These are phyloP conservation scores for Diarsia brunnea DNA, from an alignment of 2,888 invertebrate species.

Conservation along the genomic window DNA sequence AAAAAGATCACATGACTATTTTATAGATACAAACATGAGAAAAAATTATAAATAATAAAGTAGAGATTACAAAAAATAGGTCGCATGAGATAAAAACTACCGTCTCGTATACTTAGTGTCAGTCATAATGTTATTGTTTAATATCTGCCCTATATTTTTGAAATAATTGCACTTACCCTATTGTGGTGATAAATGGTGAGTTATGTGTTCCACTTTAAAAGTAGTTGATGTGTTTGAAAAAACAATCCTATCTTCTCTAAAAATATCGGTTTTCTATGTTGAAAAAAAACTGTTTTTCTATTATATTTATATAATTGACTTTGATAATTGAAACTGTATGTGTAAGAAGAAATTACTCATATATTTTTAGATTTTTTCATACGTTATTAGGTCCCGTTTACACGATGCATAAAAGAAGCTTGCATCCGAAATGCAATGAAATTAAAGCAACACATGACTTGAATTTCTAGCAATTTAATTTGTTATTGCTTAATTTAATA, in stretches of 20 bases:
- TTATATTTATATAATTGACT: too few species aligned
- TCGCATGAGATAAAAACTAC: conserved; percentile 67
- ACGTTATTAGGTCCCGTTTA: background rate
- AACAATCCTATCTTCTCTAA: background rate
- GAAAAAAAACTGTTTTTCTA: background rate
- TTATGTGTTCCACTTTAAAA: conserved; percentile 59
- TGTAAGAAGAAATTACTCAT: background rate
- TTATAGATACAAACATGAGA: conserved; percentile 27
- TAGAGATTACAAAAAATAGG: conserved; percentile 70
- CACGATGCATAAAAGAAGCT: background rate
- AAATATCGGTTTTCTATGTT: background rate
- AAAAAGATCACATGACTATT: conserved; percentile 18
- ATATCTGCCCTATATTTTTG: conserved; percentile 57
- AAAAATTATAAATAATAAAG: conserved; percentile 38
- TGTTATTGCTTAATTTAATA: background rate
- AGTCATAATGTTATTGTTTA: conserved; percentile 50
- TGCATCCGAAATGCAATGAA: background rate
- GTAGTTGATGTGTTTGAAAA: conserved; percentile 29
- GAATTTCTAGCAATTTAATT: background rate
- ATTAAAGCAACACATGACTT: background rate
- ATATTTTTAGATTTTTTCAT: background rate
- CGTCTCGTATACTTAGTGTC: conserved; percentile 32
- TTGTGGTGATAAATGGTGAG: conserved; percentile 58
- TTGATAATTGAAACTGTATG: background rate
- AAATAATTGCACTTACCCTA: conserved; percentile 59